A percentile compares a stretch with the other conserved stretches of the same genome.
Conservation (phyloP, 2,888 invertebrate species). For the Tortricodes alternella region DNA sequence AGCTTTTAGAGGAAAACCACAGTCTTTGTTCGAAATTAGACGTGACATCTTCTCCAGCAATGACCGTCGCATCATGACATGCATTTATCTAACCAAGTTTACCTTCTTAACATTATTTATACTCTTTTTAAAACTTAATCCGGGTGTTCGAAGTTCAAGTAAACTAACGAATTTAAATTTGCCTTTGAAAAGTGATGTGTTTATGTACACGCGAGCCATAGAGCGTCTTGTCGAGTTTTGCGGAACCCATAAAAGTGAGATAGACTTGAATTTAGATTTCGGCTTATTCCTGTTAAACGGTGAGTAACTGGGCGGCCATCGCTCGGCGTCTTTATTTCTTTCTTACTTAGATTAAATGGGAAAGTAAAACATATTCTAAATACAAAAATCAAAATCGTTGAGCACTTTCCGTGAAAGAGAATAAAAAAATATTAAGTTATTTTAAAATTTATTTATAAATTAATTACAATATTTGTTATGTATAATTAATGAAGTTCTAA, state of each 20-base stretch:
- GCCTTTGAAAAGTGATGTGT: conserved; percentile 45
- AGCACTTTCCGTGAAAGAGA: too few species aligned
- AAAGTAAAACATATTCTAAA: too few species aligned
- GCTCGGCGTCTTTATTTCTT: not conserved
- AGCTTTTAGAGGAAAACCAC: conserved; percentile 33
- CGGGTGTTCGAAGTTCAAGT: not conserved
- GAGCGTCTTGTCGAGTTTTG: conserved; percentile 45
- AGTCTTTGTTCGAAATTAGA: conserved; percentile 43
- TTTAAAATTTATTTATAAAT: too few species aligned
- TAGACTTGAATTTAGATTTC: conserved; percentile 53
- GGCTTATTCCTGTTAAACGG: conserved; percentile 59
- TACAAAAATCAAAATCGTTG: too few species aligned
- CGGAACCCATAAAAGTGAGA: conserved; percentile 38
- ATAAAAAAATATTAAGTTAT: too few species aligned
- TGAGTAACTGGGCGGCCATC: too few species aligned
- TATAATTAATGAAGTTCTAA: too few species aligned
- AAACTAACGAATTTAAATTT: conserved; percentile 27
- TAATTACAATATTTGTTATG: too few species aligned
- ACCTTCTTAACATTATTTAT: not conserved
- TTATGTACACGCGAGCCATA: conserved; percentile 44
- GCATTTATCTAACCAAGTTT: not conserved
- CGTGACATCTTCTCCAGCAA: conserved; percentile 32
- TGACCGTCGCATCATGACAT: not conserved
- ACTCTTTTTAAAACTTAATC: conserved; percentile 2
- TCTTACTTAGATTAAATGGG: too few species aligned